Evolutionary conservation across 2,888 invertebrate species (phyloP).

Genomic region (Erebia aethiops): DNA sequence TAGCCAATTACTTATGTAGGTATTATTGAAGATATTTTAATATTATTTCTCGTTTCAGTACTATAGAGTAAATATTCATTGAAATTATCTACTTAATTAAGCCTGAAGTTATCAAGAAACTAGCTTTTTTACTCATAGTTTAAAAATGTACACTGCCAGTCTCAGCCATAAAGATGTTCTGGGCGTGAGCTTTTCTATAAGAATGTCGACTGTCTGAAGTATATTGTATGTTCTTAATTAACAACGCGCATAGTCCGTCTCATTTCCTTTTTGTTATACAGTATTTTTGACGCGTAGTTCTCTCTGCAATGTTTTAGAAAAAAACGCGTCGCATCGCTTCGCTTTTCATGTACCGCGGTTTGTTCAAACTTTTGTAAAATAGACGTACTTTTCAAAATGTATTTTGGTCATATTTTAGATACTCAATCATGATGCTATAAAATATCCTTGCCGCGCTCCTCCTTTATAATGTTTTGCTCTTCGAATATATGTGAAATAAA

Average conservation of each 20-base stretch:
- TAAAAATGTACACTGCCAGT: conserved; percentile 7
- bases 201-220: background rate
- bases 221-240: no score
- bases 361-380: background rate
- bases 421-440: background rate
- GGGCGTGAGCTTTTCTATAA: background rate
- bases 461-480: background rate
- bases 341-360: no score
- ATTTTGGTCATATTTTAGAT: no score
- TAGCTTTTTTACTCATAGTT: background rate
- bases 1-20: background rate
- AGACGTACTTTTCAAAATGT: background rate
- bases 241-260: no score
- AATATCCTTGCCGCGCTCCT: background rate
- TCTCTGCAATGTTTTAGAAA: no score
- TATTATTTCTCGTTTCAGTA: background rate
- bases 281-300: no score
- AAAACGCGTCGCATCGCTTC: no score
- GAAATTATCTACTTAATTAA: background rate
- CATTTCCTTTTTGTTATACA: no score
- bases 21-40: no score
- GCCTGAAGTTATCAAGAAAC: background rate
- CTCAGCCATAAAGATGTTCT: background rate
- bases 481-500: background rate
- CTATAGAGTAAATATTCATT: background rate